Conservation (phyloP, 1,140 invertebrate species). For the Dendrolimus kikuchii region DNA sequence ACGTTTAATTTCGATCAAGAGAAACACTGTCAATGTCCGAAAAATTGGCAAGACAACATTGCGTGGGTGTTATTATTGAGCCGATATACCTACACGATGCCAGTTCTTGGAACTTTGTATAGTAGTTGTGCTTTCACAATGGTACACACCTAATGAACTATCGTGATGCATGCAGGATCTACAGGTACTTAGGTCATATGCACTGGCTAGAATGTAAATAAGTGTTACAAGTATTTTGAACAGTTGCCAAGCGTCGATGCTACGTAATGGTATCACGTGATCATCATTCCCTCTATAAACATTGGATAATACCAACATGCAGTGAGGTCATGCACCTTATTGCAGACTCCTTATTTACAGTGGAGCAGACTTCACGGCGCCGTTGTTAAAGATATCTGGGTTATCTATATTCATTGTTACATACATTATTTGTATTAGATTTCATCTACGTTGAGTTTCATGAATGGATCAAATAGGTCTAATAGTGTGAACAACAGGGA, state of each 20-base stretch:
- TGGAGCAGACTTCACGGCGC: conserved; percentile 42
- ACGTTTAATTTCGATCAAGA: too few species aligned
- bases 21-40: too few species aligned
- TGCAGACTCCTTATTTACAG: conserved; percentile 23
- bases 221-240: conserved; percentile 39
- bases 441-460: conserved; percentile 1
- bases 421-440: conserved; percentile 2
- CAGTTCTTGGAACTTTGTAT: too few species aligned
- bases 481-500: conserved; percentile 29
- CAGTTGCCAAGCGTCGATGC: conserved; percentile 41
- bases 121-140: conserved; percentile 5
- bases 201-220: conserved; percentile 48
- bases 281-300: conserved; percentile 32
- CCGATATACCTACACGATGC: too few species aligned
- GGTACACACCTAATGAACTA: conserved; percentile 14
- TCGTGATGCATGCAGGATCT: conserved; percentile 41
- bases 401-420: conserved; percentile 35
- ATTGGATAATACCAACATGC: conserved; percentile 40
- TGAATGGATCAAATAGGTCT: conserved; percentile 43
- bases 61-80: too few species aligned
- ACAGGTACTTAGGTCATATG: conserved; percentile 41
- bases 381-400: conserved; percentile 24
- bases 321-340: conserved; percentile 47
- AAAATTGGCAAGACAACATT: too few species aligned
- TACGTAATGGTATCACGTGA: conserved; percentile 40